These are phyloP conservation scores for Gasterosteus aculeatus DNA, from an alignment of 2,113 vertebrate genomes.

Conservation along the genomic window DNA sequence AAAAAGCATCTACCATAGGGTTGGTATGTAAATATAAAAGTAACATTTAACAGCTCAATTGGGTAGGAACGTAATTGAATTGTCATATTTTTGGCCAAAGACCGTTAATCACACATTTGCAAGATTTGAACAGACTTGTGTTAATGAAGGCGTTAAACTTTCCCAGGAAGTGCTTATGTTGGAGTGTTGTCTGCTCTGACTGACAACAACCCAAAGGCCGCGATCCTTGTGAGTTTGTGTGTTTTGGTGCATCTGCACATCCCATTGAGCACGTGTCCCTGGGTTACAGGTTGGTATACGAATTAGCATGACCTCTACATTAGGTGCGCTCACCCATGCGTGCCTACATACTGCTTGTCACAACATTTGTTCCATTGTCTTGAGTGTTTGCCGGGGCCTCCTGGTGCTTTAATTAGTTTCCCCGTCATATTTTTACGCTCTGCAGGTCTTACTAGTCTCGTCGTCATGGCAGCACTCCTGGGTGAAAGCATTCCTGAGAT, in stretches of 20 bases:
- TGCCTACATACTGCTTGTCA: background rate
- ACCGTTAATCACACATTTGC: constrained; percentile 24
- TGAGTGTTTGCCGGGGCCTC: constrained; percentile 19
- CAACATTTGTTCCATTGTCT: constrained; percentile 30
- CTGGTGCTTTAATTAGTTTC: constrained; percentile 43
- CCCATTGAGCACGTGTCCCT: constrained; percentile 14
- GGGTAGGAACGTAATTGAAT: background rate
- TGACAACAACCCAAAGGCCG: constrained; percentile 2
- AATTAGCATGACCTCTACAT: constrained; percentile 8
- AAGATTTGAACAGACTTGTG: background rate
- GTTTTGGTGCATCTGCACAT: constrained; percentile 14
- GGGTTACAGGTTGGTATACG: background rate
- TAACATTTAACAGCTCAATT: background rate
- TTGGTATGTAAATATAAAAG: background rate
- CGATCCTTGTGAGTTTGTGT: background rate
- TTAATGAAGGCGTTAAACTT: background rate
- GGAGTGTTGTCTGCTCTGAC: constrained; percentile 19
- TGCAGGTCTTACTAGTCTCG: constrained; percentile 35
- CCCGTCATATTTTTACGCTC: constrained; percentile 29
- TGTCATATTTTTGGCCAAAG: background rate
- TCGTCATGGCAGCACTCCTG: constrained; percentile 39
- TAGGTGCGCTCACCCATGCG: constrained; percentile 8
- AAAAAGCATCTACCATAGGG: background rate
- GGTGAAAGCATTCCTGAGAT: constrained; percentile 10
- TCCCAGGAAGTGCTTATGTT: constrained; percentile 10